Evolutionary conservation across 2,797 vertebrate species (phyloP).

Genomic region (Threskiornis aethiopicus): DNA sequence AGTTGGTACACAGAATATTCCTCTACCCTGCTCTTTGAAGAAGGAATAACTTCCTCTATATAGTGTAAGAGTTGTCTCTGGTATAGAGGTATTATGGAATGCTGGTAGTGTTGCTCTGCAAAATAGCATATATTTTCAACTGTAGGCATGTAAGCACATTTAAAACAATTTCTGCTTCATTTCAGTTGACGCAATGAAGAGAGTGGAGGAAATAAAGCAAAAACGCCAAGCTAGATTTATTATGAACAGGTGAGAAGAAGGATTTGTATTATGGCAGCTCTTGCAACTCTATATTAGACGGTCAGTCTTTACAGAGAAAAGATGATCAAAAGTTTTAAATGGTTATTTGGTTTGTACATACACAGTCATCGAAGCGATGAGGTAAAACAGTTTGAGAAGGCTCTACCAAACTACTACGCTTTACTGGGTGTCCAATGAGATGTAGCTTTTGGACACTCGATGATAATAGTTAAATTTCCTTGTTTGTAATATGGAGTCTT

Average conservation of each 20-base stretch:
- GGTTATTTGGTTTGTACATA: neutral
- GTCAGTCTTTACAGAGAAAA: neutral
- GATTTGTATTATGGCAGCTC: neutral
- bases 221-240: slow-evolving; percentile 94
- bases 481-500: neutral
- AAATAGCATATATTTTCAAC: neutral
- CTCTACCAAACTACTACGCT: neutral
- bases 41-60: neutral
- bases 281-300: neutral
- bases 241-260: slow-evolving; percentile 87
- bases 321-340: neutral
- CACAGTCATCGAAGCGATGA: neutral
- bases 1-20: neutral
- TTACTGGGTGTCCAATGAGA: neutral
- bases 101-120: neutral
- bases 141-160: neutral
- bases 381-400: neutral
- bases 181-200: slow-evolving; percentile 94
- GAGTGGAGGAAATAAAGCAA: slow-evolving; percentile 90
- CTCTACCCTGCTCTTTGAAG: neutral
- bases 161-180: slow-evolving; percentile 7
- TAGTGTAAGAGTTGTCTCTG: neutral
- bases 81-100: neutral
- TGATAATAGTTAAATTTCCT: neutral
- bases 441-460: neutral